Evolutionary conservation across 2,797 vertebrate species (phyloP).

Genomic region (Macropus fuliginosus): DNA sequence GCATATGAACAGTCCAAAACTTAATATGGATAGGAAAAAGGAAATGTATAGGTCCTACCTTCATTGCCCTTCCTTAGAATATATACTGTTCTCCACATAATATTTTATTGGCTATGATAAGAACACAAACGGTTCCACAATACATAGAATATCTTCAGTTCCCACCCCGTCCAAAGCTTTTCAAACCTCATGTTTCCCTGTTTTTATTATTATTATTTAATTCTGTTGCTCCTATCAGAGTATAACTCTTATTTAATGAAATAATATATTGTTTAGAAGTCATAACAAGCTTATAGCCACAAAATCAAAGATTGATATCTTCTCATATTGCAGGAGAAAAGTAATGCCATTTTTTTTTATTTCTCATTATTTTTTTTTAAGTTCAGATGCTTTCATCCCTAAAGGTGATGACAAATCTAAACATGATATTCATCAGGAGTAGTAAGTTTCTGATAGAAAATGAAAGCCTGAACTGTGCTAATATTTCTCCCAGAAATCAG

Average conservation of each 20-base stretch:
- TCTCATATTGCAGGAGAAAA: constrained; percentile 36
- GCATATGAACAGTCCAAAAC: neutral
- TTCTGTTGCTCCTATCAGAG: constrained; percentile 23
- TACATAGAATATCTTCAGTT: neutral
- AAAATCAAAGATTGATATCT: constrained; percentile 57
- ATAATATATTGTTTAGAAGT: constrained; percentile 13
- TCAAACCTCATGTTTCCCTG: neutral
- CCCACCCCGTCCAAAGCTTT: neutral
- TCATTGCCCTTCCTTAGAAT: neutral
- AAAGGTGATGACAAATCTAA: neutral
- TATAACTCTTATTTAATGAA: constrained; percentile 20
- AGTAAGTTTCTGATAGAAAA: neutral
- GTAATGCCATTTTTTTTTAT: constrained; percentile 10
- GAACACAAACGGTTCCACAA: neutral
- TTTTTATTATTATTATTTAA: neutral
- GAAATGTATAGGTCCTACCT: neutral
- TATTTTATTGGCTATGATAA: neutral
- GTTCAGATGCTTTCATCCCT: neutral
- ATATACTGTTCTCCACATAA: neutral
- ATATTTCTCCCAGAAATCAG: constrained; percentile 15
- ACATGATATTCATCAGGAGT: neutral
- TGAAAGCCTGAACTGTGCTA: neutral
- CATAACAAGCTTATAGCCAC: constrained; percentile 34
- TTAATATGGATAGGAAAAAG: neutral
- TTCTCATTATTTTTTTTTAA: constrained; percentile 30